A percentile compares a stretch with the other conserved stretches of the same genome.
Evolutionary conservation across 1,140 invertebrate genomes (phyloP).

Genomic region (Centruroides vittatus): DNA sequence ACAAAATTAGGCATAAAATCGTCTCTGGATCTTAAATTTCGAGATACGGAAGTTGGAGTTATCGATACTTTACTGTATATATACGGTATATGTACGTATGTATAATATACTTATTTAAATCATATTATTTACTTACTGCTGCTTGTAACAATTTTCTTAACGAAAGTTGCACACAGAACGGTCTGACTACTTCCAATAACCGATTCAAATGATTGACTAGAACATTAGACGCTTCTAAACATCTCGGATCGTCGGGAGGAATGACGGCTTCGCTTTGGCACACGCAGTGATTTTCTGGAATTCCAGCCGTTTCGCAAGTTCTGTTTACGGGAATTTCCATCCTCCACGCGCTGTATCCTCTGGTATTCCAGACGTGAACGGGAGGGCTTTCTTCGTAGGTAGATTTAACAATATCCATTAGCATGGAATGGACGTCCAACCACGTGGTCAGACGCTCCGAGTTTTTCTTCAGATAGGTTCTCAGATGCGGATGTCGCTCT

Average conservation of each 20-base stretch:
- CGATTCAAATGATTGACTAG: too few relatives aligned
- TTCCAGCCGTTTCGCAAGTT: slow-evolving; percentile 27
- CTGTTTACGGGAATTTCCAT: slow-evolving; percentile 42
- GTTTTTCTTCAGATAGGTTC: slow-evolving; percentile 52
- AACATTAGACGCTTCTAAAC: too few relatives aligned
- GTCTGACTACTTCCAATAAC: too few relatives aligned
- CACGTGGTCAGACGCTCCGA: slow-evolving; percentile 30
- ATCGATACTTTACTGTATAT: too few relatives aligned
- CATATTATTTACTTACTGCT: too few relatives aligned
- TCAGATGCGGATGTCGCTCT: slow-evolving; percentile 44
- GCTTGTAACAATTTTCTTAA: too few relatives aligned
- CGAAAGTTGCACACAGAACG: too few relatives aligned
- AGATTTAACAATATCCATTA: slow-evolving; percentile 17
- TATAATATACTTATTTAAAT: too few relatives aligned
- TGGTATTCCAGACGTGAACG: slow-evolving; percentile 26
- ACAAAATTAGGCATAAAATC: too few relatives aligned
- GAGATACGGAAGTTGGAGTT: too few relatives aligned
- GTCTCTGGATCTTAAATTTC: too few relatives aligned
- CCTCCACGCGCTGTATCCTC: slow-evolving; percentile 46
- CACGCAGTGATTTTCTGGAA: slow-evolving; percentile 31
- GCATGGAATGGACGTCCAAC: slow-evolving; percentile 34
- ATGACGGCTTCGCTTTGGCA: slow-evolving; percentile 19
- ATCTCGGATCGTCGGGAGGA: background rate
- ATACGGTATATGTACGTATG: too few relatives aligned
- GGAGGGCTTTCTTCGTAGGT: slow-evolving; percentile 17